Evolutionary conservation across 2,888 invertebrate genomes (phyloP), one percentile per base, ranked within the genome.

Genomic region (Disparrhopalites patrizii): DNA sequence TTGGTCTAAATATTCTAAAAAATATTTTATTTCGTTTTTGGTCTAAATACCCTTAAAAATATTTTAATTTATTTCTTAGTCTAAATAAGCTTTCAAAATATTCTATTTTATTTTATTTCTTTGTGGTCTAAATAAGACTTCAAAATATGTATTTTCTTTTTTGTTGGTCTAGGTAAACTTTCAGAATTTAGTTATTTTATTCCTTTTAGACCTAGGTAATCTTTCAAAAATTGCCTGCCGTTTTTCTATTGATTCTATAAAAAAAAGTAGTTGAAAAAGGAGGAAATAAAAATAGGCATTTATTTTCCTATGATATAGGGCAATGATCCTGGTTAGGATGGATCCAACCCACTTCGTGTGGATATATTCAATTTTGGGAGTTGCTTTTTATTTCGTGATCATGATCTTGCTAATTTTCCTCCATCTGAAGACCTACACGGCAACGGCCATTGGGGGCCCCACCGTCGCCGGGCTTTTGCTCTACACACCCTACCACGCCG

Each of bases 361-460:
- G 30, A 13, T 10, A 2, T 43, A 28, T 33, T 33, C 38, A 7
- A 5, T 58, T n/a, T 47, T 60, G 8, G 47, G 28, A 1, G 30
- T 50, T 3, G 3, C 8, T n/a, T 60, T 60, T 31, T 60, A 60
- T 31, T 2, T 28, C 2, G 30, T 47, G 2, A 60, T 60, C 15
- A 3, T 43, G 1, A 5, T 31, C 20, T 15, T 60, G 5, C 18
- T 60, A 1, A 1, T 43, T 13, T 28, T 15, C n/a, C 8, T 60
- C 2, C 47, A 60, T 20, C 7, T 60, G 10, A 30, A 15, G 20
- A 3, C 43, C n/a, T 7, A 30, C 10, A 18, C 60, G 18, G 47
- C 60, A 1, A 60, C 60, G 13, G 60, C 60, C 1, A 50, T 60
- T 20, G 60, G 60, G 2, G 47, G 28, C 10, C 60, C 60, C 7